Evolutionary conservation across 2,113 vertebrate genomes (phyloP).

Genomic region (Burhinus oedicnemus): DNA sequence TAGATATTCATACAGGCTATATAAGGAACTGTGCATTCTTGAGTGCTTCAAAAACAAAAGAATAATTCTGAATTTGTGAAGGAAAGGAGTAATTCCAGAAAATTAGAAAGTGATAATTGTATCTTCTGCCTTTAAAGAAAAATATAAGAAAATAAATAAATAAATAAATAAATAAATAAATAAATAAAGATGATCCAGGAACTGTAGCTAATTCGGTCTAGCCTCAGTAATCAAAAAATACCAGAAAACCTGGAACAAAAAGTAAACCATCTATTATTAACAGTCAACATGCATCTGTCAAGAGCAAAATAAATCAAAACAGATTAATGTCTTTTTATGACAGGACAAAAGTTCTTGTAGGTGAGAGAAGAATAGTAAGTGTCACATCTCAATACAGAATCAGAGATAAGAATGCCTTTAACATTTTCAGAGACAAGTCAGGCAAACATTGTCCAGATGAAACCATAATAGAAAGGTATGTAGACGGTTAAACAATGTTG

Average conservation of each 20-base stretch:
- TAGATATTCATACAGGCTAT: not conserved
- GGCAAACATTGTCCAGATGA: not conserved
- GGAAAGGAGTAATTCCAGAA: not conserved
- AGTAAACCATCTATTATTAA: not conserved
- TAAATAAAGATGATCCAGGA: not conserved
- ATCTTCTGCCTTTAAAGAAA: not conserved
- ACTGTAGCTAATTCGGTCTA: not conserved
- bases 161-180: too few relatives aligned
- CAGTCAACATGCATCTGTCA: not conserved
- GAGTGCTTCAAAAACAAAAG: not conserved
- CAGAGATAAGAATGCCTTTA: not conserved
- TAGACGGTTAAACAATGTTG: not conserved
- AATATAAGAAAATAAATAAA: not conserved
- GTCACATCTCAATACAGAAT: not conserved
- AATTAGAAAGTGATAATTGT: not conserved
- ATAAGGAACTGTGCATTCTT: not conserved
- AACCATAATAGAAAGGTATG: not conserved
- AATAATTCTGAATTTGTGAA: not conserved
- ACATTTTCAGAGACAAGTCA: not conserved
- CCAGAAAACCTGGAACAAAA: not conserved
- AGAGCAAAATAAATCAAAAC: slow-evolving; percentile 6
- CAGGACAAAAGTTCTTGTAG: not conserved
- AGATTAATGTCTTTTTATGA: not conserved
- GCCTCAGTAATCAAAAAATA: not conserved
- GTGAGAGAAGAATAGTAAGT: not conserved